A percentile compares a stretch with the other conserved stretches of the same genome.
These are phyloP conservation scores for Apodemus speciosus DNA, from an alignment of 2,113 vertebrate genomes.

Conservation along the genomic window DNA sequence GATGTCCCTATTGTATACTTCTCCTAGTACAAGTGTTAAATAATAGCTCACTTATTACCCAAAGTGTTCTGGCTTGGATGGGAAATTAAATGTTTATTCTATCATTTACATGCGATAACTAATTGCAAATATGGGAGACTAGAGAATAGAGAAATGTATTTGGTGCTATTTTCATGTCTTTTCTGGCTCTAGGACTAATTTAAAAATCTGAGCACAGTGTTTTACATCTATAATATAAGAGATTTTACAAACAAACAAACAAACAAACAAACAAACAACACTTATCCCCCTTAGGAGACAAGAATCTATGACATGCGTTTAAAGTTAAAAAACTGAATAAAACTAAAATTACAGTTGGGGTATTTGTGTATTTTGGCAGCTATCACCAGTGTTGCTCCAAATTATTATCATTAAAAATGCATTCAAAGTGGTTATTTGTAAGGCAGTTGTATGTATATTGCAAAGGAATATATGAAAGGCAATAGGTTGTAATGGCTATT, in stretches of 20 bases:
- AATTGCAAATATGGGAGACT: neutral
- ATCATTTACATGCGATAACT: neutral
- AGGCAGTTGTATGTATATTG: no score
- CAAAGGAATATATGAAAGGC: neutral
- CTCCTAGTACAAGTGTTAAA: neutral
- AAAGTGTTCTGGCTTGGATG: neutral
- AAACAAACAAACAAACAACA: no score
- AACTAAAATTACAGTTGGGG: neutral
- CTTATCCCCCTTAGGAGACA: neutral
- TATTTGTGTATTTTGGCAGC: neutral
- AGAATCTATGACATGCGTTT: neutral
- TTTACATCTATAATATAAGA: neutral
- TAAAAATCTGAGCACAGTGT: neutral
- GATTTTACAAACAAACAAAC: neutral
- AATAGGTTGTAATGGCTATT: neutral
- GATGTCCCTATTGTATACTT: neutral
- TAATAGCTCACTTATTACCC: neutral
- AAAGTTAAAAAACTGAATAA: neutral
- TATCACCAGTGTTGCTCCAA: neutral
- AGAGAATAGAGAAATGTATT: neutral
- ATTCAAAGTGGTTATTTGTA: neutral
- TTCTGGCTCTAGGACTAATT: neutral
- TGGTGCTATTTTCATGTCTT: neutral
- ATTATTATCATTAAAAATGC: neutral
- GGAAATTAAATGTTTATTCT: neutral